Evolutionary conservation across 2,113 vertebrate species (phyloP), one percentile per base, ranked within the genome.

Genomic region (Cottus gobio): DNA sequence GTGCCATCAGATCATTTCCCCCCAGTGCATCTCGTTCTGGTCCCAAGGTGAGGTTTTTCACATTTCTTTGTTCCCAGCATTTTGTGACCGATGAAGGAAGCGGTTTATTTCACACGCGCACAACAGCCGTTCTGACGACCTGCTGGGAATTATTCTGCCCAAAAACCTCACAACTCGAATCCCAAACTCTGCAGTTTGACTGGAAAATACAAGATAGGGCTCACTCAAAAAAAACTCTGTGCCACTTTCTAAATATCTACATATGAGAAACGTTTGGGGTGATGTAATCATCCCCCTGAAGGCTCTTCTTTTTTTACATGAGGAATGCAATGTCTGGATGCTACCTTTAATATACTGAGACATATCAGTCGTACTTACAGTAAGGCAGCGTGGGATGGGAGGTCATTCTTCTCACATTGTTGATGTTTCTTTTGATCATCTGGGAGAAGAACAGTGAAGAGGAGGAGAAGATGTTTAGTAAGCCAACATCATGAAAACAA

Each of bases 371-470:
- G 9, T 80, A 97, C 98, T 98, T 94, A 99, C 98, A 99, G 85
- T 99, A 99, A 6, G 98, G 97, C 81, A 99, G 95, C 15, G 96
- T 97, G 90, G 98, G 98, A 93, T 99, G 98, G 71, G 97, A 99
- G 88, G 97, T 96, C 98, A 99, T 99, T 94, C 98, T 97, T 94
- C 98, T 95, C 80, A 99, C 97, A 20, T 99, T 99, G 95, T 94
- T 99, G 88, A 99, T 96, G 84, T 97, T 93, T 89, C 98, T 96
- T 90, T 98, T 99, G 91, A 98, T 97, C 95, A 99, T 96, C 98
- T 99, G 94, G 92, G 88, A 83, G 18, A 82, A 50, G 48, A 50
- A 44, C 80, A 65, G 62, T 16, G 58, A 85, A 65, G 37, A 63
- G 39, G 30, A 54, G 46, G 65, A 75, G 22, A 57, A 50, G 42